These are phyloP conservation scores for Chitala chitala DNA, from an alignment of 2,113 vertebrate genomes.

Conservation along the genomic window DNA sequence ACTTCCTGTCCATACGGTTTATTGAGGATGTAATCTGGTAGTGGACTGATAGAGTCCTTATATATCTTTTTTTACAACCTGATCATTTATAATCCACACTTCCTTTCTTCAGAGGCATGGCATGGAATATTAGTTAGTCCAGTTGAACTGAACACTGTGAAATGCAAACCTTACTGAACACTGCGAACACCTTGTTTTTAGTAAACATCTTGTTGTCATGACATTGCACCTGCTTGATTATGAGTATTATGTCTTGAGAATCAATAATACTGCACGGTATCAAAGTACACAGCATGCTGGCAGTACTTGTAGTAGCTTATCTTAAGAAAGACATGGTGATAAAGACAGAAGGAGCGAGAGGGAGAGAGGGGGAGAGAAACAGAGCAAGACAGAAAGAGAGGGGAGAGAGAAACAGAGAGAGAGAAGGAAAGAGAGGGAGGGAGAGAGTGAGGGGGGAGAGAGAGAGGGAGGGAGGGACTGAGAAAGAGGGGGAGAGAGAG, in stretches of 20 bases:
- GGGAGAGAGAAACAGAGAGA: no score
- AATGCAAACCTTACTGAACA: not conserved
- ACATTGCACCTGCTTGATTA: not conserved
- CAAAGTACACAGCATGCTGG: constrained; percentile 23
- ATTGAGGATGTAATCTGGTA: no score
- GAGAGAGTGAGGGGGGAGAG: no score
- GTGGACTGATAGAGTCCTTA: not conserved
- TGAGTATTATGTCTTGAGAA: constrained; percentile 29
- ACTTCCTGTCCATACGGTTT: not conserved
- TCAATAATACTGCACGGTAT: constrained; percentile 48
- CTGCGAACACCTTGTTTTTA: not conserved
- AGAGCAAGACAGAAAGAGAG: no score
- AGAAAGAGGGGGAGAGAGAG: no score
- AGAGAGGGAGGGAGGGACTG: no score
- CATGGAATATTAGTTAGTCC: not conserved
- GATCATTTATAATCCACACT: not conserved
- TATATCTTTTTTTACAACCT: not conserved
- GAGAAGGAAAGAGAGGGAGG: no score
- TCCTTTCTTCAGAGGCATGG: not conserved
- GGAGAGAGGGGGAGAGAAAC: no score
- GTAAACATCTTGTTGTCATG: not conserved
- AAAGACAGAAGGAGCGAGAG: no score
- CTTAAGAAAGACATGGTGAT: constrained; percentile 21
- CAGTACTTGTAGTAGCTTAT: constrained; percentile 19
- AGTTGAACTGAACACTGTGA: not conserved